Conservation (phyloP, 2,113 vertebrate genomes). For the Dissostichus mawsoni region DNA sequence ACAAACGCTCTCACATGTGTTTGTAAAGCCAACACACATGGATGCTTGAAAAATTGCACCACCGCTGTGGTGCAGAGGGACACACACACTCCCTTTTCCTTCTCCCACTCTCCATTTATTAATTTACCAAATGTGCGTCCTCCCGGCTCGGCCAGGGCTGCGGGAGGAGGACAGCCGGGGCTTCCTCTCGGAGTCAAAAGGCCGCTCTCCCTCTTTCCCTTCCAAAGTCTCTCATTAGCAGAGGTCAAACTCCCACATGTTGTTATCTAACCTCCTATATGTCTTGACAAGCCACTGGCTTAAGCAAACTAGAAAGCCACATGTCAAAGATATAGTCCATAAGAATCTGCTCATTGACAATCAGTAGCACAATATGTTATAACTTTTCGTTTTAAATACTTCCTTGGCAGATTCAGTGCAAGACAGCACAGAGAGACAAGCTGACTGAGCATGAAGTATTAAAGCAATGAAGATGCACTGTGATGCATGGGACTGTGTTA, state of each 20-base stretch:
- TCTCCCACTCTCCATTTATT: conserved; percentile 59
- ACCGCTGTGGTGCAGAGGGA: conserved; percentile 26
- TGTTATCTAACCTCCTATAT: conserved; percentile 41
- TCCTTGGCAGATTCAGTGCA: background rate
- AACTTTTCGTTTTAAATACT: background rate
- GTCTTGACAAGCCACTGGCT: conserved; percentile 3
- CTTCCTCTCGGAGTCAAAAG: conserved; percentile 20
- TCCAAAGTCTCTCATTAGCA: conserved; percentile 35
- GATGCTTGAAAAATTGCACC: conserved; percentile 42
- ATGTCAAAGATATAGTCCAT: background rate
- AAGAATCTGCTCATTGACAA: background rate
- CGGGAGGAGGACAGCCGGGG: conserved; percentile 31
- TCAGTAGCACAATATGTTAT: background rate
- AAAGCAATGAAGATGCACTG: background rate
- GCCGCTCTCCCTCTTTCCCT: conserved; percentile 25
- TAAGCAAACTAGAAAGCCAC: conserved; percentile 2
- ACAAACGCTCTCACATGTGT: conserved; percentile 30
- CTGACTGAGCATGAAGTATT: background rate
- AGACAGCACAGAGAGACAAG: background rate
- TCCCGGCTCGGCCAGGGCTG: conserved; percentile 16
- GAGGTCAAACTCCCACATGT: background rate
- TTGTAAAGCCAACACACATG: conserved; percentile 42
- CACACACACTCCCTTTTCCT: conserved; percentile 40
- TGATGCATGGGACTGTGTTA: conserved; percentile 10
- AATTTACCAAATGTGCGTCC: conserved; percentile 50